Evolutionary conservation across 2,113 vertebrate species (phyloP).

Genomic region (Anseranas semipalmata): DNA sequence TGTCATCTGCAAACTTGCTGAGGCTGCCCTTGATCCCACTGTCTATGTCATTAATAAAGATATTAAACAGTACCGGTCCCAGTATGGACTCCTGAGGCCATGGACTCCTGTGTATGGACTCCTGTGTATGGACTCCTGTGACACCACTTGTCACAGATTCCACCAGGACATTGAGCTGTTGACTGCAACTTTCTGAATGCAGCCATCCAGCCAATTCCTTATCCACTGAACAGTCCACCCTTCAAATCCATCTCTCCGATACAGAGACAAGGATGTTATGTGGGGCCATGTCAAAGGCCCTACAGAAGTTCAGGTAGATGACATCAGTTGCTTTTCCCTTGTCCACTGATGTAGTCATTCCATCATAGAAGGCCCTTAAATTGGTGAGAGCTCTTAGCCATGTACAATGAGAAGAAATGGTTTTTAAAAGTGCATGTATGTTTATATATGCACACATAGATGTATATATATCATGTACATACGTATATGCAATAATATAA

Average conservation of each 20-base stretch:
- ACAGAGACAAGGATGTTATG: neutral
- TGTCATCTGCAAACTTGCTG: too few relatives aligned
- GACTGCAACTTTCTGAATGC: neutral
- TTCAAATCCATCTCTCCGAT: neutral
- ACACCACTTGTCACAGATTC: neutral
- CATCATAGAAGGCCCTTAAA: too few relatives aligned
- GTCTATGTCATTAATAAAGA: too few relatives aligned
- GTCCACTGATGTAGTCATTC: too few relatives aligned
- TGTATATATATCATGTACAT: too few relatives aligned
- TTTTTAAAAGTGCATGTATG: neutral
- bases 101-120: too few relatives aligned
- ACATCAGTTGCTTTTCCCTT: neutral
- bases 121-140: too few relatives aligned
- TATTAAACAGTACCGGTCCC: too few relatives aligned
- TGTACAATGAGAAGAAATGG: neutral
- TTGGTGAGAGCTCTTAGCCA: neutral
- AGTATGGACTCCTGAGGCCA: too few relatives aligned
- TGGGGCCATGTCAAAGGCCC: neutral
- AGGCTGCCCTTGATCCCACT: too few relatives aligned
- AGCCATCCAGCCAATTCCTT: neutral
- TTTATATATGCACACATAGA: neutral
- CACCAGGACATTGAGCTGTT: neutral
- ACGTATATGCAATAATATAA: neutral
- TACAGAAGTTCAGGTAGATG: neutral
- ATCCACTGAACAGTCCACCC: neutral